Evolutionary conservation across 2,888 invertebrate species (phyloP).

Genomic region (Pristionchus mayeri): DNA sequence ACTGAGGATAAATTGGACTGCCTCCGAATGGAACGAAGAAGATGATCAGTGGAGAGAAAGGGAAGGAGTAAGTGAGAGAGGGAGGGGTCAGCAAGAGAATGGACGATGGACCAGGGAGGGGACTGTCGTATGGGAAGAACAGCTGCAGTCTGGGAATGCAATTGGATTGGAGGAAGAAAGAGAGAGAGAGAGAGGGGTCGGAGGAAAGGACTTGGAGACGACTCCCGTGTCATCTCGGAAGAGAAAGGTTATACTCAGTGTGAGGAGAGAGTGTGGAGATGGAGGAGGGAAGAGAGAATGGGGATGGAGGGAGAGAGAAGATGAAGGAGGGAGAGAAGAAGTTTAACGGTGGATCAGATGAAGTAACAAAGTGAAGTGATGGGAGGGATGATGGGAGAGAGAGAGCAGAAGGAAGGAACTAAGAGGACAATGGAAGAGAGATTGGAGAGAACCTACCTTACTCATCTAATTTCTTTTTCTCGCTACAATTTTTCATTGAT

Average conservation of each 20-base stretch:
- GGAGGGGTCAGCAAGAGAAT: background rate
- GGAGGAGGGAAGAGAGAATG: background rate
- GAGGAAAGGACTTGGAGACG: slow-evolving; percentile 19
- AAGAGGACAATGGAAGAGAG: background rate
- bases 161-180: slow-evolving; percentile 94
- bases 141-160: slow-evolving; percentile 85
- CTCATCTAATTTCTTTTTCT: too few relatives aligned
- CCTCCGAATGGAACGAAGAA: background rate
- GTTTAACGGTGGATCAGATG: slow-evolving; percentile 14
- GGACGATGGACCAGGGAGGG: background rate
- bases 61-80: background rate
- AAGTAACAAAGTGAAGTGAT: background rate
- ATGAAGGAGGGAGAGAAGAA: background rate
- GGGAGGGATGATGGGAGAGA: background rate
- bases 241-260: slow-evolving; percentile 29
- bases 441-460: background rate
- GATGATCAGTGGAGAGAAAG: background rate
- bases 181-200: slow-evolving; percentile 55
- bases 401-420: background rate
- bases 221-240: background rate
- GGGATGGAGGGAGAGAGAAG: slow-evolving; percentile 8
- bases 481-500: too few relatives aligned
- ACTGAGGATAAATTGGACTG: background rate
- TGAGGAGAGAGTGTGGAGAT: background rate
- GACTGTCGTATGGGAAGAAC: slow-evolving; percentile 3